Base-by-base conservation (phyloP, 2,113 vertebrate species). In the Callocephalon fimbriatum region DNA sequence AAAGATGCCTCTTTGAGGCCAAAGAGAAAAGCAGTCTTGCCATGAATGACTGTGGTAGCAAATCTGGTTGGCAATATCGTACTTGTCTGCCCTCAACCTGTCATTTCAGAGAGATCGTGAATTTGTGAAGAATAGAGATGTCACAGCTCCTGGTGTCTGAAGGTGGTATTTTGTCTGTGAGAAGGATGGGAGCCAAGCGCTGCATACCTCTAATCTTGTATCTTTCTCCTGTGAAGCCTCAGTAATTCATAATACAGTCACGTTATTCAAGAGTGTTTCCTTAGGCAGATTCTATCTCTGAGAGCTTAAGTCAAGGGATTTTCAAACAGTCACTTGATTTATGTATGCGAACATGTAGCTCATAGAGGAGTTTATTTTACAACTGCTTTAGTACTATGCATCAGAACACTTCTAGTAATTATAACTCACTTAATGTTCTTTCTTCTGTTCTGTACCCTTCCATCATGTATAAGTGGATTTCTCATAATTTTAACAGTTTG, bases 231-330 rank as follows among this genome's bases (percentile, higher is more conserved):
- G 71, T 29, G 72, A 84, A 93, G 91, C 32, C 54, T 82, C 94
- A 65, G 27, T 63, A 91, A 97, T 98, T 97, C 91, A 25, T 73
- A 97, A 96, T 83, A 66, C 92, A 80, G 93, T 97, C 97, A 97
- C n/a, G 20, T 97, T 95, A 53, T 61, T 62, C 59, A 54, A 56
- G 93, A 89, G 51, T 75, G 88, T 94, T 96, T 95, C 95, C 91
- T 95, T 87, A 88, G 94, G 95, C 93, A 93, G 97, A 95, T 91
- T 94, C 91, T 90, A 18, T 97, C 97, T 97, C 88, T 67, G 62
- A 97, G 92, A 97, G 86, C 96, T 97, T 94, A 97, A 97, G 89
- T 95, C 47, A 4, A 93, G 94, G 95, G 94, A 93, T 98, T 98
- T 97, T 98, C 96, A 95, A 95, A 87, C 79, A 90, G 79, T 59